Evolutionary conservation across 2,888 invertebrate species (phyloP).

Genomic region (Aporophyla lueneburgensis): DNA sequence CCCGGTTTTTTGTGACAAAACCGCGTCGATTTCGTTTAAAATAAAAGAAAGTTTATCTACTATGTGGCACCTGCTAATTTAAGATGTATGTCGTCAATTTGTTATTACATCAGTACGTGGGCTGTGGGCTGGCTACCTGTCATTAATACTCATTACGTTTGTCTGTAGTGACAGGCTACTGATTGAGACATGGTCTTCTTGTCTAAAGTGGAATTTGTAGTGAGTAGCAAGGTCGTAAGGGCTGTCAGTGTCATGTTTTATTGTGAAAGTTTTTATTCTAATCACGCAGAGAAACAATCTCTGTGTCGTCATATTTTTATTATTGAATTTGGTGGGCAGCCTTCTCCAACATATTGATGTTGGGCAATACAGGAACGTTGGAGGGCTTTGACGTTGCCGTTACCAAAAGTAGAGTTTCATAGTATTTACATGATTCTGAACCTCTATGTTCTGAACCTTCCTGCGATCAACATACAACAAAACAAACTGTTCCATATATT

Average conservation of each 20-base stretch:
- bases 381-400: too few relatives aligned
- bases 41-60: background rate
- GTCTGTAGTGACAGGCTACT: conserved; percentile 18
- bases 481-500: too few relatives aligned
- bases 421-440: too few relatives aligned
- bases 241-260: background rate
- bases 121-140: conserved; percentile 17
- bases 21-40: background rate
- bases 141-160: conserved; percentile 31
- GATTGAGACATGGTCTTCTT: conserved; percentile 37
- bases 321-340: background rate
- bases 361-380: too few relatives aligned
- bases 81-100: conserved; percentile 26
- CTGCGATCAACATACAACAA: too few relatives aligned
- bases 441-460: too few relatives aligned
- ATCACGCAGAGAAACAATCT: too few relatives aligned
- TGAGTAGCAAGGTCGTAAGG: background rate
- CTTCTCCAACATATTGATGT: too few relatives aligned
- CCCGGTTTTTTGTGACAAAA: background rate
- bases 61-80: background rate
- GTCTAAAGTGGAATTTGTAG: background rate
- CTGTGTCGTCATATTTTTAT: too few relatives aligned
- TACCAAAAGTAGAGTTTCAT: too few relatives aligned
- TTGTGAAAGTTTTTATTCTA: background rate
- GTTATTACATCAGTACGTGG: conserved; percentile 17